Evolutionary conservation across 1,140 invertebrate genomes (phyloP).

Genomic region (Schlechtendalia chinensis): DNA sequence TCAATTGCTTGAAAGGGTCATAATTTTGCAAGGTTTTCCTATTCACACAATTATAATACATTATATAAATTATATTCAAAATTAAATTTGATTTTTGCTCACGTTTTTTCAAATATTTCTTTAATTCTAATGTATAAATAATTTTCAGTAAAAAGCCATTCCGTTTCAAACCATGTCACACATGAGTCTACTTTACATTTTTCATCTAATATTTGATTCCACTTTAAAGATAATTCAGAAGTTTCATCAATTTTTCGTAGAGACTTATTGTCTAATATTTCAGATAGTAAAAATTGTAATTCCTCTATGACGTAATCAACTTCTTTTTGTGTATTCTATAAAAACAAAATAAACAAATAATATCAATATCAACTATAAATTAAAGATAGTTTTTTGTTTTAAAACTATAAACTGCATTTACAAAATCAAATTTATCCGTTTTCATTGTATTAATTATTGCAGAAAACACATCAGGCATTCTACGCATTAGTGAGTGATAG

Average conservation of each 20-base stretch:
- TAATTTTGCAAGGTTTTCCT: not conserved
- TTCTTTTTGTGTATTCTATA: not conserved
- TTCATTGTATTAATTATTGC: not conserved
- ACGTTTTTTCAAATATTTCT: slow-evolving; percentile 35
- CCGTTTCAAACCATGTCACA: slow-evolving; percentile 31
- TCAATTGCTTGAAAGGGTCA: slow-evolving; percentile 19
- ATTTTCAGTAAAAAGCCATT: slow-evolving; percentile 45
- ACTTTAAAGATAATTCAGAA: not conserved
- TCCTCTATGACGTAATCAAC: not conserved
- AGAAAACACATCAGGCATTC: slow-evolving; percentile 29
- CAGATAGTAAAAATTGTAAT: slow-evolving; percentile 6
- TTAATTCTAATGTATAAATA: slow-evolving; percentile 37
- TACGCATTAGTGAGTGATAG: slow-evolving; percentile 1
- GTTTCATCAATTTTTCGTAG: slow-evolving; percentile 28
- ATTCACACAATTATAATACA: not conserved
- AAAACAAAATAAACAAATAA: slow-evolving; percentile 2
- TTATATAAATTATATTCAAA: not conserved
- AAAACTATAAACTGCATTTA: too few relatives aligned
- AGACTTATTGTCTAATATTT: slow-evolving; percentile 20
- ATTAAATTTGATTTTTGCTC: not conserved
- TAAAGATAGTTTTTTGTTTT: too few relatives aligned
- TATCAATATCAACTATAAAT: too few relatives aligned
- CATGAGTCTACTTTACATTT: slow-evolving; percentile 1
- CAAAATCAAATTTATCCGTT: not conserved
- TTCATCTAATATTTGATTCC: slow-evolving; percentile 35